Percentiles rank a stretch among this genome's conserved stretches.
These are phyloP conservation scores for Melinaea marsaeus DNA, from an alignment of 2,888 invertebrate genomes.

Conservation along the genomic window DNA sequence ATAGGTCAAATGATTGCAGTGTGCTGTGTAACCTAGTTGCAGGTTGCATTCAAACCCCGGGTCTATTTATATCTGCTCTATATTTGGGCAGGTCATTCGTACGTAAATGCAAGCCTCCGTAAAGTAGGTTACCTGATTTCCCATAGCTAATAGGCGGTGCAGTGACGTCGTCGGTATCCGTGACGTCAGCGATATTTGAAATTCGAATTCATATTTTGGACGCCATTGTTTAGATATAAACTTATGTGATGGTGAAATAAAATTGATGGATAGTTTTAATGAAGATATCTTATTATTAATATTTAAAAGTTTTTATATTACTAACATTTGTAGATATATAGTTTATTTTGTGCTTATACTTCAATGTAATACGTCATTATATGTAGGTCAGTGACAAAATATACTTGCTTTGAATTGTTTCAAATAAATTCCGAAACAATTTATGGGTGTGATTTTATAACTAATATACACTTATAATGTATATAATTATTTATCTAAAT, in stretches of 20 bases:
- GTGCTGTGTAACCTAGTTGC: constrained; percentile 66
- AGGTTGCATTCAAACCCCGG: constrained; percentile 58
- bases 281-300: not conserved
- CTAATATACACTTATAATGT: too few species aligned
- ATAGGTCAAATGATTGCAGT: constrained; percentile 76
- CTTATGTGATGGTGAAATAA: not conserved
- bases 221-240: constrained; percentile 1
- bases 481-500: too few species aligned
- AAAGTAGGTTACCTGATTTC: constrained; percentile 75
- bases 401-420: not conserved
- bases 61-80: constrained; percentile 73
- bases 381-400: not conserved
- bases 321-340: too few species aligned
- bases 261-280: not conserved
- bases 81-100: constrained; percentile 75
- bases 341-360: too few species aligned
- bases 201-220: constrained; percentile 12
- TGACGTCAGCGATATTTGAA: constrained; percentile 55
- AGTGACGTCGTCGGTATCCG: constrained; percentile 60
- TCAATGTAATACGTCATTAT: too few species aligned
- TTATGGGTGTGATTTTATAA: too few species aligned
- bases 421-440: not conserved
- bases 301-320: too few species aligned
- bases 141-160: constrained; percentile 62
- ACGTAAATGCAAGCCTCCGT: constrained; percentile 67